Conservation (phyloP, 2,113 vertebrate species). For the Seriola dumerili region DNA sequence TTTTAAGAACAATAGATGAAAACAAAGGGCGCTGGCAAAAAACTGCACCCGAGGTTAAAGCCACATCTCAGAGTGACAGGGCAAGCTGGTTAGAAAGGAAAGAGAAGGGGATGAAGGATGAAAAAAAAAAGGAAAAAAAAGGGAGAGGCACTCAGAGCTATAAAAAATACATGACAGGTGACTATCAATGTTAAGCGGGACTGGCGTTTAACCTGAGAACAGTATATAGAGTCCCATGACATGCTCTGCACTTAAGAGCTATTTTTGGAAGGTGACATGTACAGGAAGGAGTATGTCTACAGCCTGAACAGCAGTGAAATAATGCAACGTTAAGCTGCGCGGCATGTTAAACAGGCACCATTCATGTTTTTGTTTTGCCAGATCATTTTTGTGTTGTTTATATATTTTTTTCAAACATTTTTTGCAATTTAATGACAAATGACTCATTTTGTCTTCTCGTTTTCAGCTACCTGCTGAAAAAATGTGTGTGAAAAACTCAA, state of each 20-base stretch:
- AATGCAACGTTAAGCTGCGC: not conserved
- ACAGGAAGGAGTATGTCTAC: not conserved
- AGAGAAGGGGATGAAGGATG: not conserved
- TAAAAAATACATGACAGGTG: slow-evolving; percentile 68
- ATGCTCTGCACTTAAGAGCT: slow-evolving; percentile 39
- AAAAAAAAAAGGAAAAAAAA: not conserved
- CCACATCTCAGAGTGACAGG: slow-evolving; percentile 57
- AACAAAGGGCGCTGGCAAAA: slow-evolving; percentile 66
- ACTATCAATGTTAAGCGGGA: slow-evolving; percentile 56
- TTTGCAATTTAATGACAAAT: not conserved
- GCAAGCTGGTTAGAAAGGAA: slow-evolving; percentile 6
- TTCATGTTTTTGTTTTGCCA: not conserved
- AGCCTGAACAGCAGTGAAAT: not conserved
- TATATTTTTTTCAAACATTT: not conserved
- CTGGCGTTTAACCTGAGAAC: slow-evolving; percentile 53
- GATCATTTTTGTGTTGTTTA: not conserved
- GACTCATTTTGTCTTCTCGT: too few species aligned
- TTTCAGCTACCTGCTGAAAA: too few species aligned
- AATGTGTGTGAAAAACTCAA: not conserved
- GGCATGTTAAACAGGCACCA: not conserved
- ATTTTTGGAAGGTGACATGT: slow-evolving; percentile 30
- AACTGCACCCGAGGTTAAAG: slow-evolving; percentile 50
- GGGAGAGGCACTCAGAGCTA: slow-evolving; percentile 42
- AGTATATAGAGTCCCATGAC: slow-evolving; percentile 35
- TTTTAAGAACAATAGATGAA: slow-evolving; percentile 78